Conservation (phyloP, 2,113 vertebrate genomes). For the Tauraco erythrolophus region DNA sequence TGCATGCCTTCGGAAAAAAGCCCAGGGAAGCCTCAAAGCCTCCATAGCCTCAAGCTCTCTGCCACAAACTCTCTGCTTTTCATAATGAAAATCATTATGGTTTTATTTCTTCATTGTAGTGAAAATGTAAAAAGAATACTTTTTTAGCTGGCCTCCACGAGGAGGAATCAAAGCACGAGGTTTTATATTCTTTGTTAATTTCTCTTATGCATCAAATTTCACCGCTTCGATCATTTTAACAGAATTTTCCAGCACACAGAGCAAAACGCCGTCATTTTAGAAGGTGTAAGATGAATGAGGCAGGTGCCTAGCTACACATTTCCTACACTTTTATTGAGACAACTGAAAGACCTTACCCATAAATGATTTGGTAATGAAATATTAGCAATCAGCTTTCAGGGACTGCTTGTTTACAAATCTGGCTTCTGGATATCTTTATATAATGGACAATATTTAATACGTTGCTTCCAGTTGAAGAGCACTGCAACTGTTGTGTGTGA, state of each 20-base stretch:
- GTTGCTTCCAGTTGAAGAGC: slow-evolving; percentile 5
- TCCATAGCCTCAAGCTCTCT: background rate
- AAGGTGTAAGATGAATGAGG: background rate
- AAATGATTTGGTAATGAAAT: background rate
- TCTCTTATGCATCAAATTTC: background rate
- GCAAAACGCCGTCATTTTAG: background rate
- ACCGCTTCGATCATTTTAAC: background rate
- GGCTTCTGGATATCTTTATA: background rate
- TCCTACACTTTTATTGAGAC: background rate
- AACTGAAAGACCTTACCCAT: background rate
- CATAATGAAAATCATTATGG: fast-evolving
- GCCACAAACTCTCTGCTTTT: background rate
- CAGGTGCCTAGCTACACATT: background rate
- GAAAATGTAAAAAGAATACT: background rate
- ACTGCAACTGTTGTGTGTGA: background rate
- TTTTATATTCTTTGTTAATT: background rate
- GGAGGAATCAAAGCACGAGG: background rate
- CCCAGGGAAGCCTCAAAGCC: background rate
- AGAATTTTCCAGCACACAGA: background rate
- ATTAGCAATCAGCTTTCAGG: background rate
- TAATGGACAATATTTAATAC: background rate
- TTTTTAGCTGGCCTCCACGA: background rate
- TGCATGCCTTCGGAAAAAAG: background rate
- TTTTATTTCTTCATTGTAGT: background rate
- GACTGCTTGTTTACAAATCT: background rate